Base-by-base conservation (phyloP, 2,113 vertebrate genomes). In the Tylochromis polylepis region DNA sequence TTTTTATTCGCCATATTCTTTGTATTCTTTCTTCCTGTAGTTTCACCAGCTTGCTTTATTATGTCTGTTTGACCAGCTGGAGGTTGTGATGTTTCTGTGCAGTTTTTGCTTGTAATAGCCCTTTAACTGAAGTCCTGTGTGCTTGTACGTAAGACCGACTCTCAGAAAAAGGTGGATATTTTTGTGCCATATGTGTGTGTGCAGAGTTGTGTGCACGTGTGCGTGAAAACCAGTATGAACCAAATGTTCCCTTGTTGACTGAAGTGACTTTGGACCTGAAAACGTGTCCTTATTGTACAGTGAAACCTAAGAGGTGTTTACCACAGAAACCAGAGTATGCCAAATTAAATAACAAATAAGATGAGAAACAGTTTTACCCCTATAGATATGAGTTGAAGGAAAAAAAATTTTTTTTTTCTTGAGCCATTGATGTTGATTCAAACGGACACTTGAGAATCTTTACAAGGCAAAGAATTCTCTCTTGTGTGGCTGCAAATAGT, bases 241-340 rank as follows among this genome's bases (percentile, higher is more conserved):
- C 86, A 79, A 84, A 85, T 59, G 24, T 34, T 65, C 36, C 81
- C 83, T 80, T 10, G 34, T 92, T 14, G 77, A 88, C 81, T 87
- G 29, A 87, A 24, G 87, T 92, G 83, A 87, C 31, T 12, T 16
- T 87, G 90, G 91, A 91, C 91, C 91, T 91, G 77, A 84, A 78
- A 88, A 65, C 77, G 27, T 87, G 60, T 70, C 24, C 59, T 49
- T 77, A 77, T 51, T 78, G 70, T 91, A 18, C 22, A 16, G 72
- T 87, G 79, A 86, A 65, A 57, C 78, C 79, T 78, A 59, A 82
- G 31, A 86, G 78, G 51, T 36, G 18, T 67, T 85, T 18, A 36
- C 12, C 12, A 41, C 38, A 84, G 56, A 70, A 88, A 82, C 59
- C 78, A 85, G 60, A 90, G 81, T 41, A 16, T 78, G 18, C n/a